Conservation (phyloP, 2,113 vertebrate genomes). For the Piaya cayana region DNA sequence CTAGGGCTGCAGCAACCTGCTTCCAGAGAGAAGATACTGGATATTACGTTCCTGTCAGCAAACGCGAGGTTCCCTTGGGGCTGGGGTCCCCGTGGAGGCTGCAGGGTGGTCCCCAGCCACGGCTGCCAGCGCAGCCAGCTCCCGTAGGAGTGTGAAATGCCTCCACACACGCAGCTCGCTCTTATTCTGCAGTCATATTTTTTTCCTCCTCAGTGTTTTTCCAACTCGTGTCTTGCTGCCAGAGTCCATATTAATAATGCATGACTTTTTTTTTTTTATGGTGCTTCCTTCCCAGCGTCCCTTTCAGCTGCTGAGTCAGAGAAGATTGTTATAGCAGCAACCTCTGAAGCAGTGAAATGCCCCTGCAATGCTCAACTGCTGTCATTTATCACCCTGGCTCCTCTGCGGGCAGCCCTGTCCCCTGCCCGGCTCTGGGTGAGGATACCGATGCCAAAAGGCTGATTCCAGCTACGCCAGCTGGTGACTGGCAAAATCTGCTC, state of each 20-base stretch:
- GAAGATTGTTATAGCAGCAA: conserved; percentile 52
- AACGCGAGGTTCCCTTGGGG: rapidly evolving
- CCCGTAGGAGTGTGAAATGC: background rate
- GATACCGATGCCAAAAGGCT: background rate
- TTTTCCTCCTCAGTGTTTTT: conserved; percentile 54
- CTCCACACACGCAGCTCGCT: background rate
- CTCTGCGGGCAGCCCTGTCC: background rate
- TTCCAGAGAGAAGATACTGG: rapidly evolving
- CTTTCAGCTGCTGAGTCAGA: conserved; percentile 78
- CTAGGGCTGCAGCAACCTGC: background rate
- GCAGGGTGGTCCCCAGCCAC: rapidly evolving
- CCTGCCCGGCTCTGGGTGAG: background rate
- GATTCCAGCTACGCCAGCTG: background rate
- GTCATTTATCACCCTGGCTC: background rate
- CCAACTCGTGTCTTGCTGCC: conserved; percentile 60
- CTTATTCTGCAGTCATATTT: conserved; percentile 38
- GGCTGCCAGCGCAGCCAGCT: background rate
- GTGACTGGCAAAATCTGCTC: background rate
- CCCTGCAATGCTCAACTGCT: conserved; percentile 33
- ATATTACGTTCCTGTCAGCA: rapidly evolving
- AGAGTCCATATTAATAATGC: conserved; percentile 73
- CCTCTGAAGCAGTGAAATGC: conserved; percentile 48
- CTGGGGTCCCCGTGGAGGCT: background rate
- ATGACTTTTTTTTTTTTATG: conserved; percentile 52
- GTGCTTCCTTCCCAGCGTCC: conserved; percentile 43